Conservation (phyloP, 2,113 vertebrate species). For the Martes martes region DNA sequence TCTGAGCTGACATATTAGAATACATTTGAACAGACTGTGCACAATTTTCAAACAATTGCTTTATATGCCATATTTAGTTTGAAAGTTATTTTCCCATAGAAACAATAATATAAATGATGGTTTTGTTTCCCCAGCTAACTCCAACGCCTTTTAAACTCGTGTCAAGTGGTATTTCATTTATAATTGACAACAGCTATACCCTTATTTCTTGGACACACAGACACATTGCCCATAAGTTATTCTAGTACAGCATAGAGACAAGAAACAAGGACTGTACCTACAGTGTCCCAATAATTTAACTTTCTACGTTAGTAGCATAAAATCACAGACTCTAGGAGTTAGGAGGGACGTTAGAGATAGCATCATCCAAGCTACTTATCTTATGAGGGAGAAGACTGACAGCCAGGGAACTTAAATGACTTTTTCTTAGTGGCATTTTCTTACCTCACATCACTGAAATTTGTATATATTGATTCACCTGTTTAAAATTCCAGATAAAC, state of each 20-base stretch:
- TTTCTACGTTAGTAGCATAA: not conserved
- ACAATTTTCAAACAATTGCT: constrained; percentile 48
- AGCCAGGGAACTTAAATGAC: not conserved
- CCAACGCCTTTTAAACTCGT: constrained; percentile 35
- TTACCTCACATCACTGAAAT: not conserved
- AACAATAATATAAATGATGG: constrained; percentile 44
- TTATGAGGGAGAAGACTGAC: constrained; percentile 23
- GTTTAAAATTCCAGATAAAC: not conserved
- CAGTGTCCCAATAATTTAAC: not conserved
- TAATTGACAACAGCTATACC: not conserved
- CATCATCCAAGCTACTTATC: constrained; percentile 20
- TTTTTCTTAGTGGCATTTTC: not conserved
- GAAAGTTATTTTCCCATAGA: constrained; percentile 55
- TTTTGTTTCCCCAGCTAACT: constrained; percentile 24
- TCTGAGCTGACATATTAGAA: constrained; percentile 51
- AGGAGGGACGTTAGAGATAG: not conserved
- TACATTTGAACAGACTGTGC: constrained; percentile 28
- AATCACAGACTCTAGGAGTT: not conserved
- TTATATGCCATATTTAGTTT: constrained; percentile 47
- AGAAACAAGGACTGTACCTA: not conserved
- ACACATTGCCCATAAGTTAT: constrained; percentile 14
- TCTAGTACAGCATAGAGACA: constrained; percentile 10
- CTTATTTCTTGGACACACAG: constrained; percentile 5
- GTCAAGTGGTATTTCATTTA: constrained; percentile 40
- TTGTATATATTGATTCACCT: not conserved